phyloP scores from a whole-genome alignment of 1,140 invertebrate genomes.

The Macrostomum lignano region DNA sequence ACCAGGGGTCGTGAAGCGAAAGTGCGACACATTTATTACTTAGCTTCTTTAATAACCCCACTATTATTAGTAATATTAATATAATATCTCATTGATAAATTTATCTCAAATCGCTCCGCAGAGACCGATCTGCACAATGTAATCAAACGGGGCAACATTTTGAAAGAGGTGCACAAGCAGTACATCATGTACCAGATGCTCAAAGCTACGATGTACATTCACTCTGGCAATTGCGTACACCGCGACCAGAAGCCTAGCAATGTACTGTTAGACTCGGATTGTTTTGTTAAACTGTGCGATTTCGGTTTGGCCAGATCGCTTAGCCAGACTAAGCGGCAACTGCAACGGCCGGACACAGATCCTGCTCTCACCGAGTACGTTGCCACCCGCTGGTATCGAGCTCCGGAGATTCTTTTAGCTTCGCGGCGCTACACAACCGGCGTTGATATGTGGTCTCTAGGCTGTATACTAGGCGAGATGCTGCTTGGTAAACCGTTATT shows the following conservation, averaged over 20 bases:
- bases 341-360: conserved; percentile 45
- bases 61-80: no score
- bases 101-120: no score
- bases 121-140: conserved; percentile 69
- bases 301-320: conserved; percentile 61
- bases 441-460: conserved; percentile 6
- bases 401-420: conserved; percentile 5
- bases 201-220: conserved; percentile 61
- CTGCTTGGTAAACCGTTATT: conserved; percentile 6
- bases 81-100: no score
- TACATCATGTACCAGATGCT: conserved; percentile 74
- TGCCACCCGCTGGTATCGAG: conserved; percentile 6
- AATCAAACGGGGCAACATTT: conserved; percentile 53
- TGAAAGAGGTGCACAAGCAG: conserved; percentile 59
- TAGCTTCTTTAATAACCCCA: no score
- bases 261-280: conserved; percentile 37
- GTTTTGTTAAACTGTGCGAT: conserved; percentile 47
- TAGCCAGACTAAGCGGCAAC: conserved; percentile 33
- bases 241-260: conserved; percentile 53
- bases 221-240: conserved; percentile 65
- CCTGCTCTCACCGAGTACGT: conserved; percentile 10
- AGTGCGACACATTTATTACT: no score
- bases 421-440: conserved; percentile 15
- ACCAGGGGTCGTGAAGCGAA: no score
- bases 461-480: conserved; percentile 7